phyloP scores from a whole-genome alignment of 2,113 vertebrate species.

The Serilophus lunatus region DNA sequence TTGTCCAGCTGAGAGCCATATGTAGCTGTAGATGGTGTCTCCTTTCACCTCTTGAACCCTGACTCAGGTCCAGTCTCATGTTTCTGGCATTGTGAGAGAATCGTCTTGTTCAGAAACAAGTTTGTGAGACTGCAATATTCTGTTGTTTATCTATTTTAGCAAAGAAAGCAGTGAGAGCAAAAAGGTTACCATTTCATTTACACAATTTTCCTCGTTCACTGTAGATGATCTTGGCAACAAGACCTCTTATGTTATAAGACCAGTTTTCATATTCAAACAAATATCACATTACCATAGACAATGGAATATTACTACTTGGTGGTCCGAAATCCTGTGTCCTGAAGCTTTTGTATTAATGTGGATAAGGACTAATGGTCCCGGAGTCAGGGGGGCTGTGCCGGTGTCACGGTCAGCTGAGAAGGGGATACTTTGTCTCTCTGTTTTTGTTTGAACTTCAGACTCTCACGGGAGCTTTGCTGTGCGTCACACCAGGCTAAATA shows the following conservation, averaged over 20 bases:
- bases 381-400: background rate
- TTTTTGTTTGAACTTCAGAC: background rate
- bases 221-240: background rate
- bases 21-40: background rate
- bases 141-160: slow-evolving; percentile 7
- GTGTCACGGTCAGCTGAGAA: background rate
- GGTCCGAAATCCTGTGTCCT: slow-evolving; percentile 12
- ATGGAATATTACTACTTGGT: slow-evolving; percentile 12
- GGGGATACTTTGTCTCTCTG: background rate
- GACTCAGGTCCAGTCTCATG: background rate
- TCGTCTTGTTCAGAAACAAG: background rate
- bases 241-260: background rate
- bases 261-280: background rate
- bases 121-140: background rate
- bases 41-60: background rate
- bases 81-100: background rate
- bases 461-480: background rate
- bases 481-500: background rate
- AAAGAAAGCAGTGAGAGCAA: background rate
- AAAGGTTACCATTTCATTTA: background rate
- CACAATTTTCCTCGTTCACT: background rate
- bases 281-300: background rate
- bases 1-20: background rate
- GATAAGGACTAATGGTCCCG: background rate
- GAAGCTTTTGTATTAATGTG: background rate